phyloP scores from a whole-genome alignment of 2,797 vertebrate species.

The Atherinosoma microstoma region DNA sequence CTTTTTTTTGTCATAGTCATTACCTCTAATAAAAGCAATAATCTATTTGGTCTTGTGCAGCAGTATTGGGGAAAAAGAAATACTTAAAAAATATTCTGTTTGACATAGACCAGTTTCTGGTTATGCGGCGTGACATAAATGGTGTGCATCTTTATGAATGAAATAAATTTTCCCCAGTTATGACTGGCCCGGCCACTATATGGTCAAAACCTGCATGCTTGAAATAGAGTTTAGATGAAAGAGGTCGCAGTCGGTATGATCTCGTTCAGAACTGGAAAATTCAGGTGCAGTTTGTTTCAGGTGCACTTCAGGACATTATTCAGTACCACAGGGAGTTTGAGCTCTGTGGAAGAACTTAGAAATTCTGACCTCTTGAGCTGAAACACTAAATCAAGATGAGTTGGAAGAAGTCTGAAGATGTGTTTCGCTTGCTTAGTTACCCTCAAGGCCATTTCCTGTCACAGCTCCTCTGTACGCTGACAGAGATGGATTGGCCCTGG shows the following conservation, averaged over 20 bases:
- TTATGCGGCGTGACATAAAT: no score
- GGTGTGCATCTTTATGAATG: no score
- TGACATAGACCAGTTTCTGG: no score
- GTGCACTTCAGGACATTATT: slow-evolving; percentile 12
- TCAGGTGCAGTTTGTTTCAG: slow-evolving; percentile 1
- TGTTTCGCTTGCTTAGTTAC: slow-evolving; percentile 61
- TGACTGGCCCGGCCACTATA: no score
- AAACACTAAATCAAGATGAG: slow-evolving; percentile 63
- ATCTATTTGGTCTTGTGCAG: no score
- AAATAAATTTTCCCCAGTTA: no score
- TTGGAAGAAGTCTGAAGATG: slow-evolving; percentile 52
- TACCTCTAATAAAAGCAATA: no score
- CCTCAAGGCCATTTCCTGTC: slow-evolving; percentile 64
- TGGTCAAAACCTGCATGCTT: not conserved
- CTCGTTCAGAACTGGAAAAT: slow-evolving; percentile 7
- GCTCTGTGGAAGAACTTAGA: slow-evolving; percentile 21
- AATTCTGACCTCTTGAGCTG: slow-evolving; percentile 41
- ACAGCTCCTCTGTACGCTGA: slow-evolving; percentile 52
- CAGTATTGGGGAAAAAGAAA: no score
- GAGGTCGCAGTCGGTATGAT: slow-evolving; percentile 11
- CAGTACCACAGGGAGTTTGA: slow-evolving; percentile 15
- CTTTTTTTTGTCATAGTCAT: no score
- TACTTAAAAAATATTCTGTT: no score
- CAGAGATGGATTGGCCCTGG: slow-evolving; percentile 58
- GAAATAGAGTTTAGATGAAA: not conserved